These are phyloP conservation scores for Pseudomyrmex sp. DNA, from an alignment of 1,140 invertebrate species.

Conservation along the genomic window DNA sequence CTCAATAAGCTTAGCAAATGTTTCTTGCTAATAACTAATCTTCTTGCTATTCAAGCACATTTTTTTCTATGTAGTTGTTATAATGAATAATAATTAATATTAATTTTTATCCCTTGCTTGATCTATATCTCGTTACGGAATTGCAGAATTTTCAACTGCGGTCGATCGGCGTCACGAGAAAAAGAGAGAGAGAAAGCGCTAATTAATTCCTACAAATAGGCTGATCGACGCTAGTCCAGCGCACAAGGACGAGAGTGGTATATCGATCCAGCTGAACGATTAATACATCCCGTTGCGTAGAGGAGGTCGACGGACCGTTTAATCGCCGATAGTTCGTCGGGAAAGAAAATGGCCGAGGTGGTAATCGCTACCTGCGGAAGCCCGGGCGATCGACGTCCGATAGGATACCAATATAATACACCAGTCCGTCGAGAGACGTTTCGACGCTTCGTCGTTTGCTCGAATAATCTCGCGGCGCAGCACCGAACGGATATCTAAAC, in stretches of 20 bases:
- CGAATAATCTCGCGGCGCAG: slow-evolving; percentile 67
- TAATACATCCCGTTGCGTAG: slow-evolving; percentile 53
- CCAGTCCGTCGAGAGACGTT: slow-evolving; percentile 40
- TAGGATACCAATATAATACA: slow-evolving; percentile 58
- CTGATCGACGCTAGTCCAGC: neutral
- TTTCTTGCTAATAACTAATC: neutral
- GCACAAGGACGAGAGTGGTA: slow-evolving; percentile 25
- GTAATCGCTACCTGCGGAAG: slow-evolving; percentile 70
- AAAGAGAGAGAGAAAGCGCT: neutral
- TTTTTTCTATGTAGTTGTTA: too few relatives aligned
- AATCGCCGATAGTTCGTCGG: slow-evolving; percentile 56
- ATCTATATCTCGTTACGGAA: neutral
- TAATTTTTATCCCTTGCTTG: neutral
- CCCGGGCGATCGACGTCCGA: slow-evolving; percentile 59
- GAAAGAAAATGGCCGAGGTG: slow-evolving; percentile 68
- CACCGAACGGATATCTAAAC: slow-evolving; percentile 70
- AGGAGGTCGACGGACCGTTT: slow-evolving; percentile 66
- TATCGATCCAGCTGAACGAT: slow-evolving; percentile 39
- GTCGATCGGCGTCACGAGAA: neutral
- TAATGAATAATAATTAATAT: too few relatives aligned
- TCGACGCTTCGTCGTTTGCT: slow-evolving; percentile 55
- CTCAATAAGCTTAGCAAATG: too few relatives aligned
- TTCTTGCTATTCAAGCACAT: neutral
- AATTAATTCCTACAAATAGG: slow-evolving; percentile 50
- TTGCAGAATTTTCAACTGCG: slow-evolving; percentile 13